Evolutionary conservation across 2,888 invertebrate genomes (phyloP).

Genomic region (Pristionchus japonicus): DNA sequence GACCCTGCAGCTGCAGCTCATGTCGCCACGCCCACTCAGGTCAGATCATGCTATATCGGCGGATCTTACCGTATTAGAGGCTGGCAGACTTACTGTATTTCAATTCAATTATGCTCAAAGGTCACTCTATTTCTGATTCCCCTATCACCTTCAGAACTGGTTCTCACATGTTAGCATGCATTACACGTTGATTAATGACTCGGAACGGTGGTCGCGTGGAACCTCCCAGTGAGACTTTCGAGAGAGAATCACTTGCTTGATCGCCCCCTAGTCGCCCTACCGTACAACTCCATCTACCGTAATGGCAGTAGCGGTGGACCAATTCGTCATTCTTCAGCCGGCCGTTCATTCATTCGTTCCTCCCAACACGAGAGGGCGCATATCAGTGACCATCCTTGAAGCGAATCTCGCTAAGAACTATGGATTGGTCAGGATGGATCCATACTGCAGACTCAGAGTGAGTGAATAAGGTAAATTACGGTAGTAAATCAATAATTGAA

Average conservation of each 20-base stretch:
- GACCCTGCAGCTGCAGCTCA: slow-evolving; percentile 43
- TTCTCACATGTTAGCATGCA: slow-evolving; percentile 11
- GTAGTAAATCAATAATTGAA: slow-evolving; percentile 87
- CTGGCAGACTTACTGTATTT: background rate
- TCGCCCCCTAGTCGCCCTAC: background rate
- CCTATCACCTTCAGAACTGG: slow-evolving; percentile 1
- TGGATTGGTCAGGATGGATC: slow-evolving; percentile 70
- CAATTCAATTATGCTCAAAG: background rate
- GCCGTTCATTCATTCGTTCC: slow-evolving; percentile 69
- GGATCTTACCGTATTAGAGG: too few relatives aligned
- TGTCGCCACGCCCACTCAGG: slow-evolving; percentile 37
- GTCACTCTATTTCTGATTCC: background rate
- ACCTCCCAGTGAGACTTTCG: background rate
- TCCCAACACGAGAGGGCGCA: slow-evolving; percentile 75
- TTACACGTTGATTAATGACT: slow-evolving; percentile 23
- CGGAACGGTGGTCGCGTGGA: slow-evolving; percentile 16
- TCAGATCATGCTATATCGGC: too few relatives aligned
- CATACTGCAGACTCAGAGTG: slow-evolving; percentile 81
- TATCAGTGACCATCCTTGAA: slow-evolving; percentile 69
- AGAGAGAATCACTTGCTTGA: background rate
- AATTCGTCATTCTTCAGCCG: slow-evolving; percentile 18
- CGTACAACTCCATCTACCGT: background rate
- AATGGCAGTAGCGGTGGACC: background rate
- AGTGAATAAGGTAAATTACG: slow-evolving; percentile 92
- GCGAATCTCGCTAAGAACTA: slow-evolving; percentile 74